Conservation (phyloP, 2,797 vertebrate genomes). For the Remorina albescens region DNA sequence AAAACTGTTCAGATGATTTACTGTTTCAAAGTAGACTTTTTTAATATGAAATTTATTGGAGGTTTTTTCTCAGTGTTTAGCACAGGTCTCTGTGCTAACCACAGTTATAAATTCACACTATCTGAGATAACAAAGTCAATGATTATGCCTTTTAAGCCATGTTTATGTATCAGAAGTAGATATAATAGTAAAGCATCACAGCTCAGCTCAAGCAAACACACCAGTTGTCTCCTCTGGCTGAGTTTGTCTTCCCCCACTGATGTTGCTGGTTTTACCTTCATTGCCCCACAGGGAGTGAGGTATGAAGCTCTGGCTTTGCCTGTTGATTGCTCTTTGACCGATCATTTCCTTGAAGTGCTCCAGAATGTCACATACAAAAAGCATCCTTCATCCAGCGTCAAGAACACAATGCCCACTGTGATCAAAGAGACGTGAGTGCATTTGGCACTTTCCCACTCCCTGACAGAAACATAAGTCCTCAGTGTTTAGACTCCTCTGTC, state of each 20-base stretch:
- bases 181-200: constrained; percentile 17
- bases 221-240: constrained; percentile 10
- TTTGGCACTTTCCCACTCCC: constrained; percentile 52
- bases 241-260: constrained; percentile 30
- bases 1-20: neutral
- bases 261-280: constrained; percentile 68
- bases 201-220: constrained; percentile 39
- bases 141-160: constrained; percentile 11
- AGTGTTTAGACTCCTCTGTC: constrained; percentile 66
- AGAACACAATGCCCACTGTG: constrained; percentile 44
- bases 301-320: constrained; percentile 64
- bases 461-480: constrained; percentile 62
- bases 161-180: constrained; percentile 11
- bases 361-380: constrained; percentile 81
- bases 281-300: constrained; percentile 71
- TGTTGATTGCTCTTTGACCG: constrained; percentile 84
- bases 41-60: neutral
- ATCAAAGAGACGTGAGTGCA: constrained; percentile 70
- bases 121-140: constrained; percentile 18
- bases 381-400: constrained; percentile 71
- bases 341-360: constrained; percentile 81
- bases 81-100: too few relatives aligned
- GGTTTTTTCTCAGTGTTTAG: neutral
- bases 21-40: neutral
- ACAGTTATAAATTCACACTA: constrained; percentile 13